phyloP scores from a whole-genome alignment of 1,140 invertebrate species.

The Pachyrhynchus sulphureomaculatus region DNA sequence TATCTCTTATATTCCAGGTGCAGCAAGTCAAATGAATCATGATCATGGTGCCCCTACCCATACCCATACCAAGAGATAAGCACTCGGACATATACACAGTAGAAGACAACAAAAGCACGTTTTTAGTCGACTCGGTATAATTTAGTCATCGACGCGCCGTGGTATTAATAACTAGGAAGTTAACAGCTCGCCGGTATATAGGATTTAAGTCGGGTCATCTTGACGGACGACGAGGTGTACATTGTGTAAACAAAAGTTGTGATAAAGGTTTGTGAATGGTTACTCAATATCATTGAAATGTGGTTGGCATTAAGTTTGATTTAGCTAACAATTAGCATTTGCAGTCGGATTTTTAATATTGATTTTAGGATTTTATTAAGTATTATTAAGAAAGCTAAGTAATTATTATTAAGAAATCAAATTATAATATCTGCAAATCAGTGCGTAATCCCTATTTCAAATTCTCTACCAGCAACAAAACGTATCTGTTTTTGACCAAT shows the following conservation, averaged over 20 bases:
- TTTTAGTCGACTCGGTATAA: slow-evolving; percentile 15
- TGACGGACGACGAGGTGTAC: neutral
- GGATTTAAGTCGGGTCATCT: slow-evolving; percentile 10
- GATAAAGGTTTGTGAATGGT: too few species aligned
- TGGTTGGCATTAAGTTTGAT: neutral
- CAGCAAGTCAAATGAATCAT: slow-evolving; percentile 18
- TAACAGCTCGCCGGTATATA: neutral
- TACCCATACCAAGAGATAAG: slow-evolving; percentile 15
- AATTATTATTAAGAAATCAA: too few species aligned
- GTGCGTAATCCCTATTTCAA: too few species aligned
- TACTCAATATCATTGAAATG: neutral
- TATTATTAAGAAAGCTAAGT: too few species aligned
- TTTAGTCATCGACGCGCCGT: slow-evolving; percentile 10
- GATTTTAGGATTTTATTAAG: too few species aligned
- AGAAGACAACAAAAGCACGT: slow-evolving; percentile 17
- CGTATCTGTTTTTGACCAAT: too few species aligned
- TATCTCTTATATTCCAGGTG: slow-evolving; percentile 19
- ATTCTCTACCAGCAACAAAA: too few species aligned
- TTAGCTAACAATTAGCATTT: too few species aligned
- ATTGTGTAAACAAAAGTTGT: too few species aligned
- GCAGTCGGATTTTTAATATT: too few species aligned
- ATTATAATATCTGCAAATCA: too few species aligned
- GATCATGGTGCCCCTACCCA: slow-evolving; percentile 12
- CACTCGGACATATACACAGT: slow-evolving; percentile 4
- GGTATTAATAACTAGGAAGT: slow-evolving; percentile 17